Conservation (phyloP, 2,113 vertebrate genomes). For the Silurus meridionalis region DNA sequence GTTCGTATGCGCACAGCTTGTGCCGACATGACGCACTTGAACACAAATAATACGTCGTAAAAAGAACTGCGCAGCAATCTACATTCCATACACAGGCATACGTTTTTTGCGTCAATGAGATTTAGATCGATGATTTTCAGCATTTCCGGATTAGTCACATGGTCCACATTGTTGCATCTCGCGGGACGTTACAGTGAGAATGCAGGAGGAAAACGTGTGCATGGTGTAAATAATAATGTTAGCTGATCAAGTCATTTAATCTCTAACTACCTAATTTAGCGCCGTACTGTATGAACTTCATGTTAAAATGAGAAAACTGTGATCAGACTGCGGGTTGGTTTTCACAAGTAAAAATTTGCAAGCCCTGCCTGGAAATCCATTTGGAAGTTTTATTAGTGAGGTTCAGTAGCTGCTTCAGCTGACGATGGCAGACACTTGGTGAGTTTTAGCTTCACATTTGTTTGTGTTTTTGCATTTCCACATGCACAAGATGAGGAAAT, state of each 20-base stretch:
- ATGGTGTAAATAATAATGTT: neutral
- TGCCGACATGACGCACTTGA: neutral
- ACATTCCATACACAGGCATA: neutral
- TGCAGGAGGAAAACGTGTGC: neutral
- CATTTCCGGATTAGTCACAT: neutral
- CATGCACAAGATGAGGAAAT: neutral
- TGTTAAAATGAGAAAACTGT: neutral
- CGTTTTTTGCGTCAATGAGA: neutral
- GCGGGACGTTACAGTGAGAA: constrained; percentile 10
- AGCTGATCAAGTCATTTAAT: neutral
- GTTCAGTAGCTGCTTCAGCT: neutral
- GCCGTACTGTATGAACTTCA: too few relatives aligned
- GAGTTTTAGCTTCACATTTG: constrained; percentile 41
- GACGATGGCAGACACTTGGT: constrained; percentile 72
- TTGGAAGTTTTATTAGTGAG: neutral
- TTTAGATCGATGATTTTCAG: neutral
- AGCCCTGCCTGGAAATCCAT: neutral
- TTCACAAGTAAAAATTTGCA: neutral
- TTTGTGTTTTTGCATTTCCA: neutral
- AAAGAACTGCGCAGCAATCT: neutral
- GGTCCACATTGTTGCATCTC: neutral
- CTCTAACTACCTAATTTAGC: neutral
- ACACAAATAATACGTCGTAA: neutral
- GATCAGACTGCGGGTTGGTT: neutral
- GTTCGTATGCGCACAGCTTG: neutral